Conservation (phyloP, 2,888 invertebrate genomes). For the Synanthedon tipuliformis region DNA sequence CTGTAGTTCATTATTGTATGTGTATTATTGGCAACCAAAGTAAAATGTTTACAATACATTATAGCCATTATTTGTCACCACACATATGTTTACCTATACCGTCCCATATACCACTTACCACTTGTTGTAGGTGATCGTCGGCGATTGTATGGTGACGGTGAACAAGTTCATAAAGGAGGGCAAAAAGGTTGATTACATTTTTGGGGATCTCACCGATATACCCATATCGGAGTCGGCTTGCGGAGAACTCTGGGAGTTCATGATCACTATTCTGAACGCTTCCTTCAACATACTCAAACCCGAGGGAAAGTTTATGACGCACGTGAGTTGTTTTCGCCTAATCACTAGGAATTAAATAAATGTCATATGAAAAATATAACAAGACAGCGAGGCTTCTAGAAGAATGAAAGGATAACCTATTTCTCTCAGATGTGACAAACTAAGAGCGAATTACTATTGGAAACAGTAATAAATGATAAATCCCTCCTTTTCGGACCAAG, state of each 20-base stretch:
- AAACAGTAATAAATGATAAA: no score
- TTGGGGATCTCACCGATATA: constrained; percentile 94
- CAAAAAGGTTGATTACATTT: constrained; percentile 90
- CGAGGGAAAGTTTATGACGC: constrained; percentile 90
- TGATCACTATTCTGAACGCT: constrained; percentile 82
- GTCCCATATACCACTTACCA: no score
- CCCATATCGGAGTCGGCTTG: constrained; percentile 86
- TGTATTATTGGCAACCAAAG: background rate
- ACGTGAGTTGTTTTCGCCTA: constrained; percentile 66
- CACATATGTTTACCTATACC: background rate
- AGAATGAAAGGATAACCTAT: no score
- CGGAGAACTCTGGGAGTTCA: constrained; percentile 90
- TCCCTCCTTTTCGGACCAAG: no score
- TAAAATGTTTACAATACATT: background rate
- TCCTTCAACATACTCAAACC: constrained; percentile 85
- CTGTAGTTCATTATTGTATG: no score
- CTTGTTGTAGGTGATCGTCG: constrained; percentile 79
- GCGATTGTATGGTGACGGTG: constrained; percentile 88
- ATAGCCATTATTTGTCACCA: no score
- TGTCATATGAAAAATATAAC: no score
- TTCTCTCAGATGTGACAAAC: no score
- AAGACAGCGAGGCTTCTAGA: no score
- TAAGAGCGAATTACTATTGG: no score
- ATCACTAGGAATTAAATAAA: no score
- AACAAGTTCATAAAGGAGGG: constrained; percentile 82